phyloP scores from a whole-genome alignment of 2,888 invertebrate genomes.

The Coenonympha glycerion region DNA sequence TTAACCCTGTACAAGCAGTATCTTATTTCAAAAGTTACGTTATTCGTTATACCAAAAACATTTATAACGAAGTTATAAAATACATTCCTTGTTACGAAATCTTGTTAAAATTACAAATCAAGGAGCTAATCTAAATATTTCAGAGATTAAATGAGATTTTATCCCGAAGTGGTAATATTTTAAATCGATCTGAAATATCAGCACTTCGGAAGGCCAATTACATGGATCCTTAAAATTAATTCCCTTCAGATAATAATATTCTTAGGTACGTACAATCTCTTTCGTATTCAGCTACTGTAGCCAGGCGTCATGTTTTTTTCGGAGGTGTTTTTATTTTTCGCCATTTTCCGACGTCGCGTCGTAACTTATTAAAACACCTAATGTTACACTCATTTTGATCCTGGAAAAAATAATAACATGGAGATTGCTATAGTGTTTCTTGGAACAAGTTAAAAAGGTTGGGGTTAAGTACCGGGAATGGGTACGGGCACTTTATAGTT shows the following conservation, averaged over 20 bases:
- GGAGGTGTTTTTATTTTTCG: neutral
- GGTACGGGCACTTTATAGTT: neutral
- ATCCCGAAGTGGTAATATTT: too few relatives aligned
- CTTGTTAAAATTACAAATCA: neutral
- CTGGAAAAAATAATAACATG: too few relatives aligned
- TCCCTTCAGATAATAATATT: slow-evolving; percentile 7
- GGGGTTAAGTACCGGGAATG: too few relatives aligned
- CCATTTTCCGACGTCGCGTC: too few relatives aligned
- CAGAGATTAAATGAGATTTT: slow-evolving; percentile 3
- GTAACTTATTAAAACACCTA: too few relatives aligned
- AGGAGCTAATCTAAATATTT: neutral
- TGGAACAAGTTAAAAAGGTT: too few relatives aligned
- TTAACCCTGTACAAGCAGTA: too few relatives aligned
- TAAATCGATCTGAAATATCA: slow-evolving; percentile 14
- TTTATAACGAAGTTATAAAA: too few relatives aligned
- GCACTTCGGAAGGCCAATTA: slow-evolving; percentile 10
- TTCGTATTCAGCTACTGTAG: neutral
- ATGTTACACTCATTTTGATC: too few relatives aligned
- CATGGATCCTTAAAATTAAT: slow-evolving; percentile 12
- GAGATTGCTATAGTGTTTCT: too few relatives aligned
- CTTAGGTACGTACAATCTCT: slow-evolving; percentile 1
- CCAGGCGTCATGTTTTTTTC: neutral
- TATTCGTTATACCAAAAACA: neutral
- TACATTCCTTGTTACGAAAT: neutral
- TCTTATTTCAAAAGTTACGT: neutral